These are phyloP conservation scores for Coregonus clupeaformis DNA, from an alignment of 2,113 vertebrate species.

Conservation along the genomic window DNA sequence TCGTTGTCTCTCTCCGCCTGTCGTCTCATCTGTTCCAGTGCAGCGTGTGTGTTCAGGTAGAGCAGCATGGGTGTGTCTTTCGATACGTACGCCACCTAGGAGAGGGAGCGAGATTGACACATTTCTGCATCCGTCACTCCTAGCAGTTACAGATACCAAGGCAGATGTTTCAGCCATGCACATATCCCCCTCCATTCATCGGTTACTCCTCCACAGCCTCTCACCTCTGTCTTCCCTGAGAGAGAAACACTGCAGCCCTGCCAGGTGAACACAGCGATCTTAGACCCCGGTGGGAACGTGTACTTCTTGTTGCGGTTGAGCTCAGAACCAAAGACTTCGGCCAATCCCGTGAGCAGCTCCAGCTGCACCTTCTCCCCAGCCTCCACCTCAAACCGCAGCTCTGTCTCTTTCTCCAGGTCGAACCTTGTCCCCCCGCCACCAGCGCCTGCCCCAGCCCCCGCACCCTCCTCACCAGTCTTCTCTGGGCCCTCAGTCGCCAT, in stretches of 20 bases:
- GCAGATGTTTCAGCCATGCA: not conserved
- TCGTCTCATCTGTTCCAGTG: constrained; percentile 95
- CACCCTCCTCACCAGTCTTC: constrained; percentile 71
- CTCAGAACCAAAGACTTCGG: constrained; percentile 94
- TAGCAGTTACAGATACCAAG: not conserved
- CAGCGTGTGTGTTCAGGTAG: constrained; percentile 95
- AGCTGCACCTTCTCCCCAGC: constrained; percentile 85
- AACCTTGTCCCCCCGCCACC: constrained; percentile 78
- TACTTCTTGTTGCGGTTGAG: constrained; percentile 96
- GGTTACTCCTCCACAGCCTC: not conserved
- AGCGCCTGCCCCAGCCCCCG: constrained; percentile 63
- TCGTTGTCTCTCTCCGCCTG: constrained; percentile 94
- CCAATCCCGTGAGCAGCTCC: constrained; percentile 90
- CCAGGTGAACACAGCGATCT: constrained; percentile 97
- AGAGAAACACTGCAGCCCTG: constrained; percentile 92
- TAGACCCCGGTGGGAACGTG: constrained; percentile 89
- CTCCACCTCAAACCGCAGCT: constrained; percentile 96
- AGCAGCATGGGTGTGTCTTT: constrained; percentile 96
- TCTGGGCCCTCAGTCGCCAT: constrained; percentile 73
- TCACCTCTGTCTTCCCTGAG: constrained; percentile 88
- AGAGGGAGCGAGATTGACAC: not conserved
- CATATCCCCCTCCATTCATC: not conserved
- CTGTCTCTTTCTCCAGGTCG: constrained; percentile 94
- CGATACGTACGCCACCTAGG: constrained; percentile 89
- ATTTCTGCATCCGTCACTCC: no score